phyloP scores from a whole-genome alignment of 2,797 vertebrate species.

The Gadopsis marmoratus region DNA sequence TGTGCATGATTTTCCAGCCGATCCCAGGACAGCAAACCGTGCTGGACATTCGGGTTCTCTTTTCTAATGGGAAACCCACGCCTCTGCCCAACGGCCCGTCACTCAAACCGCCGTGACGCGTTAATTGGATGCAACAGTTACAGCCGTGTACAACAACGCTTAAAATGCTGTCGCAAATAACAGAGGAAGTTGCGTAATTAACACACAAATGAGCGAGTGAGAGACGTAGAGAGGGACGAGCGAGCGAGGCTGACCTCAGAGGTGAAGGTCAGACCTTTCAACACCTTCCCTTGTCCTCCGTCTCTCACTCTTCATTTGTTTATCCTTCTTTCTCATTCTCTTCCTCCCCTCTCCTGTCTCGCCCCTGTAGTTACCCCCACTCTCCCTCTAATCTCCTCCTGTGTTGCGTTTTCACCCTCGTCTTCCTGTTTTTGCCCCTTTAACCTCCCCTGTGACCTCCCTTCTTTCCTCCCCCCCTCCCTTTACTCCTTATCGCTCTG shows the following conservation, averaged over 20 bases:
- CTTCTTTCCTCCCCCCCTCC: not conserved
- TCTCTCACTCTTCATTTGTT: not conserved
- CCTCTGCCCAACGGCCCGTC: slow-evolving; percentile 37
- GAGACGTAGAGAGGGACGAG: slow-evolving; percentile 6
- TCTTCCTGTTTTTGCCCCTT: slow-evolving; percentile 66
- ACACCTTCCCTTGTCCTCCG: slow-evolving; percentile 51
- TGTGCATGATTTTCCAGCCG: slow-evolving; percentile 41
- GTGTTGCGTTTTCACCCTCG: slow-evolving; percentile 34
- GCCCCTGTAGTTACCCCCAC: slow-evolving; percentile 9
- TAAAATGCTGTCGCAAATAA: not conserved
- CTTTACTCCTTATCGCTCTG: slow-evolving; percentile 30
- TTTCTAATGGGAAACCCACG: slow-evolving; percentile 23
- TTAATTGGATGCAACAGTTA: slow-evolving; percentile 30
- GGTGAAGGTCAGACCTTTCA: slow-evolving; percentile 65
- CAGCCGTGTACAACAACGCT: not conserved
- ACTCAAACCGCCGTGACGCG: slow-evolving; percentile 13
- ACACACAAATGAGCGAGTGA: not conserved
- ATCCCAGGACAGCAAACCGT: slow-evolving; percentile 16
- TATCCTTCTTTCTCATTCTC: not conserved
- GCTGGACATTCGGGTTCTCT: slow-evolving; percentile 21
- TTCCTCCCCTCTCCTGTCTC: not conserved
- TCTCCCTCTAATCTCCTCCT: slow-evolving; percentile 20
- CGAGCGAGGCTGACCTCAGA: slow-evolving; percentile 38
- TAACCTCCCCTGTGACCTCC: slow-evolving; percentile 37
- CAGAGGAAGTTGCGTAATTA: not conserved